phyloP scores from a whole-genome alignment of 2,888 invertebrate species.

The Drosophila fulvimacula region DNA sequence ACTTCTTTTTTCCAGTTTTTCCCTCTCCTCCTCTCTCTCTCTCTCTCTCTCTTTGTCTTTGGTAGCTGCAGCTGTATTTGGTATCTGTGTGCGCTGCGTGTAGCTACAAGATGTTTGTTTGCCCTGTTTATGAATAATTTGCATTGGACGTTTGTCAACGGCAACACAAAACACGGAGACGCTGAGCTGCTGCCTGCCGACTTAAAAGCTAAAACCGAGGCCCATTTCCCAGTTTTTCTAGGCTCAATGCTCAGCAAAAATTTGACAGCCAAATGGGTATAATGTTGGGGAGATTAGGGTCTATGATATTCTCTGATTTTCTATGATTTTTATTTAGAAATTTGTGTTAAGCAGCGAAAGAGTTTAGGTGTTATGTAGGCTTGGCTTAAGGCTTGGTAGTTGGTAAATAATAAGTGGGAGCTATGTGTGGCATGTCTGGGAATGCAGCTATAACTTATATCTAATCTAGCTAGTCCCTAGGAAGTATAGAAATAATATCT shows the following conservation, averaged over 20 bases:
- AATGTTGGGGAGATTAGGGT: too few species aligned
- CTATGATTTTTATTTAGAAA: too few species aligned
- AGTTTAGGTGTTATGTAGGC: too few species aligned
- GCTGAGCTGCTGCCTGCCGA: constrained; percentile 34
- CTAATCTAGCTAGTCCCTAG: too few species aligned
- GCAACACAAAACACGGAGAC: constrained; percentile 11
- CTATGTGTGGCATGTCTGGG: not conserved
- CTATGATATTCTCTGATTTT: too few species aligned
- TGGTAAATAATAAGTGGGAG: not conserved
- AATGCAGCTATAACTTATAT: not conserved
- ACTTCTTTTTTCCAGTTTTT: constrained; percentile 8
- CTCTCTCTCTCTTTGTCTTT: not conserved
- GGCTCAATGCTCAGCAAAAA: not conserved
- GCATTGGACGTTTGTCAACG: constrained; percentile 60
- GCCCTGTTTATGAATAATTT: constrained; percentile 73
- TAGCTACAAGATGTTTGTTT: constrained; percentile 65
- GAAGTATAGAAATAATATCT: too few species aligned
- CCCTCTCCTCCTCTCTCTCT: not conserved
- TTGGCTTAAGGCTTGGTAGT: not conserved
- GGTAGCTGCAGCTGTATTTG: not conserved
- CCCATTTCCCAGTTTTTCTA: constrained; percentile 23
- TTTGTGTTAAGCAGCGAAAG: too few species aligned
- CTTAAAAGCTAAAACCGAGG: constrained; percentile 33
- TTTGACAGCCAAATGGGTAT: not conserved
- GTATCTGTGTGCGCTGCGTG: constrained; percentile 14